Evolutionary conservation across 1,140 invertebrate genomes (phyloP).

Genomic region (Drosophila mauritiana): DNA sequence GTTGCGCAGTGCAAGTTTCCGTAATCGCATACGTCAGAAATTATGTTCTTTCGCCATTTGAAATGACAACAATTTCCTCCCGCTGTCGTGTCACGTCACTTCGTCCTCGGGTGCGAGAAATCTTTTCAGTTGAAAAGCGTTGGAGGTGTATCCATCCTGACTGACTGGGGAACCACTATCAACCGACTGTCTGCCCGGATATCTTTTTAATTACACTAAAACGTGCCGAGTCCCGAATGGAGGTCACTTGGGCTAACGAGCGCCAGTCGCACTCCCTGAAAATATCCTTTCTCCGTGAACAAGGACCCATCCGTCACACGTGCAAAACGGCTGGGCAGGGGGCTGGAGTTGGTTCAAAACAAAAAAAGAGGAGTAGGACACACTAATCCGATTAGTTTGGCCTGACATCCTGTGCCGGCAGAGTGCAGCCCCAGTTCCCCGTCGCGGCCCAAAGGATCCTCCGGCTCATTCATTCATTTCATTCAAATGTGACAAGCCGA

Average conservation of each 20-base stretch:
- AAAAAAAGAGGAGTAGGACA: slow-evolving; percentile 57
- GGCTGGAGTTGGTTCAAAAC: background rate
- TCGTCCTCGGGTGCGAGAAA: slow-evolving; percentile 25
- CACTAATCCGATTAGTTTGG: slow-evolving; percentile 81
- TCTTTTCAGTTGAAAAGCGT: slow-evolving; percentile 38
- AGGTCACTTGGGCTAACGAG: slow-evolving; percentile 80
- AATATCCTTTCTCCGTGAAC: slow-evolving; percentile 7
- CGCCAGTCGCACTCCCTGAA: slow-evolving; percentile 29
- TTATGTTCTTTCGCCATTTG: slow-evolving; percentile 70
- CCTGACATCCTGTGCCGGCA: slow-evolving; percentile 71
- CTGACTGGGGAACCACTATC: slow-evolving; percentile 28
- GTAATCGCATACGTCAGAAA: slow-evolving; percentile 81
- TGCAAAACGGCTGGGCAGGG: slow-evolving; percentile 9
- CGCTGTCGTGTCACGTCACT: slow-evolving; percentile 49
- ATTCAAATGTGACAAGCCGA: slow-evolving; percentile 77
- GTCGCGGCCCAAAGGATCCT: slow-evolving; percentile 26
- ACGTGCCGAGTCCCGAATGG: slow-evolving; percentile 72
- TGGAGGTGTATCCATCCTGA: slow-evolving; percentile 33
- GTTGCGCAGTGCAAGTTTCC: slow-evolving; percentile 31
- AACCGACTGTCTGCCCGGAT: slow-evolving; percentile 62
- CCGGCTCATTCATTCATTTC: slow-evolving; percentile 71
- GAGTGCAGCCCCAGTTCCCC: slow-evolving; percentile 44
- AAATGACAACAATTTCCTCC: slow-evolving; percentile 62
- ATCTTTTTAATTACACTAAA: slow-evolving; percentile 83
- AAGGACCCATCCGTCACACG: slow-evolving; percentile 62